phyloP scores from a whole-genome alignment of 2,888 invertebrate genomes.

The Taenaris catops region DNA sequence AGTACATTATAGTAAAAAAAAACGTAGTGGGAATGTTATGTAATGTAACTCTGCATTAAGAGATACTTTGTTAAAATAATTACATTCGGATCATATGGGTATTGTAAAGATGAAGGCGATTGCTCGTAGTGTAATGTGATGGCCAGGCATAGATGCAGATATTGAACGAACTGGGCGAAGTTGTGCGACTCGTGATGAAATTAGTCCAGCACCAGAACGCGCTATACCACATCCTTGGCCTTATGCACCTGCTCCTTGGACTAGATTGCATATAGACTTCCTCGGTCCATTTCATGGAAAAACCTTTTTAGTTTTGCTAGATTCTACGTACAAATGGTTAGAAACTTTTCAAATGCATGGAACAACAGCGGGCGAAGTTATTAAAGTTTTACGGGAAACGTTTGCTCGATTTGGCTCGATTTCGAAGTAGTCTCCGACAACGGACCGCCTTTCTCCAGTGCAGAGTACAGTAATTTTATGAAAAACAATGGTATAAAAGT shows the following conservation, averaged over 20 bases:
- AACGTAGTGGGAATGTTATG: too few species aligned
- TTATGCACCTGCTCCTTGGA: constrained; percentile 14
- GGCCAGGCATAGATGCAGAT: constrained; percentile 12
- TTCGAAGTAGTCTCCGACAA: constrained; percentile 27
- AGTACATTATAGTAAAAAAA: too few species aligned
- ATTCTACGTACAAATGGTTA: constrained; percentile 27
- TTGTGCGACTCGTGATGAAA: constrained; percentile 19
- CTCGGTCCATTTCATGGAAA: constrained; percentile 6
- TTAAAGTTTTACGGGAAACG: constrained; percentile 19
- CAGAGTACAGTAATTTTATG: constrained; percentile 19
- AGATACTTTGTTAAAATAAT: constrained; percentile 20
- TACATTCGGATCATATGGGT: constrained; percentile 16
- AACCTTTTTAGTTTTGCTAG: constrained; percentile 24
- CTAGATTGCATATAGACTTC: background rate
- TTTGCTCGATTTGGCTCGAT: constrained; percentile 29
- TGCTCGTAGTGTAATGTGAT: constrained; percentile 17
- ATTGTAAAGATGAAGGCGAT: constrained; percentile 26
- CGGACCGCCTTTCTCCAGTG: constrained; percentile 27
- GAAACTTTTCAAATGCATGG: constrained; percentile 22
- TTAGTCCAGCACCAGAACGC: constrained; percentile 14
- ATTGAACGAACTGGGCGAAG: constrained; percentile 4
- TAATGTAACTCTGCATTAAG: too few species aligned
- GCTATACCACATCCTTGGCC: constrained; percentile 26
- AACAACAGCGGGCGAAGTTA: constrained; percentile 15
- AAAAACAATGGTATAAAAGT: background rate